phyloP scores from a whole-genome alignment of 2,113 vertebrate genomes.

The Collichthys lucidus region DNA sequence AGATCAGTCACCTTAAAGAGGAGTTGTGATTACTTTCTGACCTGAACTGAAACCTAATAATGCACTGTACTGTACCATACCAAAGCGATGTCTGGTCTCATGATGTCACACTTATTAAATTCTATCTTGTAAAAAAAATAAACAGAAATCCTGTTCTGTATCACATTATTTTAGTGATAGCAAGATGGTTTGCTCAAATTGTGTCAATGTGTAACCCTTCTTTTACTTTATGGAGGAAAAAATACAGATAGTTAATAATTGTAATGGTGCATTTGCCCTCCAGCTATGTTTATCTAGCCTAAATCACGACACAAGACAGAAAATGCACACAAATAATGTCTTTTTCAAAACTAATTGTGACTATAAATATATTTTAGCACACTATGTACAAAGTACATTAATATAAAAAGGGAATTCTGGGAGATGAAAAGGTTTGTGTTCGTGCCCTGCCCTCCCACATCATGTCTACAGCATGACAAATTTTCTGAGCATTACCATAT shows the following conservation, averaged over 20 bases:
- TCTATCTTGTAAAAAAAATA: too few relatives aligned
- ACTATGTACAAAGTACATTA: not conserved
- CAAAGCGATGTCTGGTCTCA: too few relatives aligned
- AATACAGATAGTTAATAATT: not conserved
- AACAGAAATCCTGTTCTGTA: too few relatives aligned
- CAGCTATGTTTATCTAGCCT: not conserved
- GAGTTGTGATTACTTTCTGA: not conserved
- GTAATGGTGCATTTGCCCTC: not conserved
- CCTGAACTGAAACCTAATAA: not conserved
- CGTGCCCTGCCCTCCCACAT: conserved; percentile 16
- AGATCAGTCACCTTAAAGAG: not conserved
- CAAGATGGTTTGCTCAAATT: not conserved
- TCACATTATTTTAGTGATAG: not conserved
- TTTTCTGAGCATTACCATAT: conserved; percentile 32
- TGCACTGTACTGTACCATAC: not conserved
- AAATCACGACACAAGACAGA: not conserved
- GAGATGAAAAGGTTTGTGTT: not conserved
- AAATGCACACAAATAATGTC: not conserved
- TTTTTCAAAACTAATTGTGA: not conserved
- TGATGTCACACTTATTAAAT: too few relatives aligned
- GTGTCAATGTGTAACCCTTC: not conserved
- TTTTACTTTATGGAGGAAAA: not conserved
- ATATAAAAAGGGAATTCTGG: not conserved
- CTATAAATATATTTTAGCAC: not conserved
- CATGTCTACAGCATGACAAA: conserved; percentile 6